Evolutionary conservation across 2,113 vertebrate genomes (phyloP).

Genomic region (Pachycephala philippinensis): DNA sequence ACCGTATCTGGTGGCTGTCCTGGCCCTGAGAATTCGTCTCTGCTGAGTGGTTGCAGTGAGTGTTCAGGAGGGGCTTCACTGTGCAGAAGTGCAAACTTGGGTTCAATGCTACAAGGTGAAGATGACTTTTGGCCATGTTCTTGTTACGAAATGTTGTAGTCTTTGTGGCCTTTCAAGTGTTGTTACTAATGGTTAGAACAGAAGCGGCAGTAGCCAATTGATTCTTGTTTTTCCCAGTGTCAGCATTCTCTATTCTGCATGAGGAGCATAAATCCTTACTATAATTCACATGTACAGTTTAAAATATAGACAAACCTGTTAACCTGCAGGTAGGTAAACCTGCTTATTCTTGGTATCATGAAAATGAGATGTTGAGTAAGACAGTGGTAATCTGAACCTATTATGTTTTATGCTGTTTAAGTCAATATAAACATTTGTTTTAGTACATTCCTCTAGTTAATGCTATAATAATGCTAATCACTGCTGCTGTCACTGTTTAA

Average conservation of each 20-base stretch:
- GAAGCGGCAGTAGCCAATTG: not conserved
- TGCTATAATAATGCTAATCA: not conserved
- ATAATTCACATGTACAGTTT: not conserved
- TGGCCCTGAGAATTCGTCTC: not conserved
- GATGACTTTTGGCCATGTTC: not conserved
- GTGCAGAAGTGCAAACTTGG: not conserved
- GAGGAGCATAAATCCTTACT: not conserved
- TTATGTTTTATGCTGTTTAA: not conserved
- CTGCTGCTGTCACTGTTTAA: not conserved
- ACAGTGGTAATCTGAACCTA: not conserved
- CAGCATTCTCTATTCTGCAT: not conserved
- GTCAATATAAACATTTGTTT: not conserved
- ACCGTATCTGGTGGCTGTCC: not conserved
- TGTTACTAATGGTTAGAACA: not conserved
- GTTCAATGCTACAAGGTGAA: not conserved
- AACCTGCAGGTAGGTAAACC: not conserved
- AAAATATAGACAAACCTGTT: not conserved
- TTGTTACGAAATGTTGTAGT: not conserved
- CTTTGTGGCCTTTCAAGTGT: not conserved
- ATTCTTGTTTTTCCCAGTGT: not conserved
- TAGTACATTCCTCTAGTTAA: not conserved
- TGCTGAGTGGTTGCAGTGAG: not conserved
- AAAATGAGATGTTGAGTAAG: not conserved
- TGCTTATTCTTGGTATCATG: not conserved
- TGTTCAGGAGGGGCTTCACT: not conserved